Percentiles rank a stretch among this genome's conserved stretches.
phyloP scores from a whole-genome alignment of 2,113 vertebrate species.

The Caloenas nicobarica region DNA sequence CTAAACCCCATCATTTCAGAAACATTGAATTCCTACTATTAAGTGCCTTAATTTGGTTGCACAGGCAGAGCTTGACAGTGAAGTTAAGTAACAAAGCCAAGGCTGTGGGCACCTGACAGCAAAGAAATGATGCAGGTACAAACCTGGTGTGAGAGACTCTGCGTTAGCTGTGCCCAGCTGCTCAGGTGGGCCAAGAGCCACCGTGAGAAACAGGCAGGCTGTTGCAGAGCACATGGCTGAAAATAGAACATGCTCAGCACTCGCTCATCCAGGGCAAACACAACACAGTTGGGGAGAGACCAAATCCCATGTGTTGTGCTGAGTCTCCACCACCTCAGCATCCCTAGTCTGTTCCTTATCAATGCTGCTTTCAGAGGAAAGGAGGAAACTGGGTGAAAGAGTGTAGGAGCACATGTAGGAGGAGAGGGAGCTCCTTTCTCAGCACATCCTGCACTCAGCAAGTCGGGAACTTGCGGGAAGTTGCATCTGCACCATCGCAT shows the following conservation, averaged over 20 bases:
- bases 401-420: background rate
- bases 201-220: accelerated
- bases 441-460: background rate
- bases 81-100: background rate
- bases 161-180: accelerated
- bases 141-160: background rate
- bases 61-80: background rate
- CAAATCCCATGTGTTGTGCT: background rate
- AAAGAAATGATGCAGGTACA: background rate
- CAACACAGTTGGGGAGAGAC: background rate
- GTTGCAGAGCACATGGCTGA: accelerated
- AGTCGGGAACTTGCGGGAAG: background rate
- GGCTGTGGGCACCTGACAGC: background rate
- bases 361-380: background rate
- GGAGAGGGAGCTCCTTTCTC: background rate
- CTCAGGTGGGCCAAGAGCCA: accelerated
- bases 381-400: background rate
- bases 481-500: background rate
- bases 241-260: background rate
- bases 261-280: background rate
- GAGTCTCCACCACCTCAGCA: background rate
- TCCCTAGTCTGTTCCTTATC: background rate
- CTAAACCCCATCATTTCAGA: background rate
- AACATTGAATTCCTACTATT: background rate
- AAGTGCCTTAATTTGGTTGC: background rate